Conservation (phyloP, 2,797 vertebrate species). For the Pseudomugil gertrudae region DNA sequence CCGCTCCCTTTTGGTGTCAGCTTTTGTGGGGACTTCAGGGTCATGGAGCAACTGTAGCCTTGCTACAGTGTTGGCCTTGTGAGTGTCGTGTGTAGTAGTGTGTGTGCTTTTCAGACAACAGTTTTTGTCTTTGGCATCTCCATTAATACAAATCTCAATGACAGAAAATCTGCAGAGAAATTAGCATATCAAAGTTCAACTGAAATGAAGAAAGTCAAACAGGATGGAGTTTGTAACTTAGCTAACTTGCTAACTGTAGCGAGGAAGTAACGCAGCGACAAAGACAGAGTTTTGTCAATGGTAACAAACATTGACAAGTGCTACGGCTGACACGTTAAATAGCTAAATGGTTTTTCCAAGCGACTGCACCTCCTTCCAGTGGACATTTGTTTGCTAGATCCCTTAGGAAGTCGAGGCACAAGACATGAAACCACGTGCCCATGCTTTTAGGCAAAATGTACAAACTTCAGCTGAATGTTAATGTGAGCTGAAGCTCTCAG, state of each 20-base stretch:
- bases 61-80: not conserved
- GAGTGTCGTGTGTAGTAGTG: constrained; percentile 4
- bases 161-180: constrained; percentile 13
- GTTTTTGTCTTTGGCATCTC: constrained; percentile 18
- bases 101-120: constrained; percentile 14
- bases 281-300: constrained; percentile 18
- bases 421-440: constrained; percentile 19
- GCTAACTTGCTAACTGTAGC: not conserved
- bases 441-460: constrained; percentile 26
- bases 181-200: not conserved
- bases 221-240: not conserved
- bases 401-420: constrained; percentile 14
- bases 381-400: constrained; percentile 17
- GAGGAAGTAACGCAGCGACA: not conserved
- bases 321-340: constrained; percentile 34
- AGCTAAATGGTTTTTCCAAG: constrained; percentile 39
- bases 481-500: constrained; percentile 16
- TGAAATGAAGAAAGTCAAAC: constrained; percentile 4
- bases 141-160: constrained; percentile 14
- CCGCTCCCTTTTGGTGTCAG: constrained; percentile 42
- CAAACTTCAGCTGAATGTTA: constrained; percentile 21
- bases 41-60: constrained; percentile 22
- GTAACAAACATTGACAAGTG: constrained; percentile 45
- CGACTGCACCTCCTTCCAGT: constrained; percentile 20
- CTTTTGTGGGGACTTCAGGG: constrained; percentile 43